Percentiles rank a stretch among this genome's conserved stretches.
phyloP scores from a whole-genome alignment of 2,888 invertebrate species.

The Leuctra nigra region DNA sequence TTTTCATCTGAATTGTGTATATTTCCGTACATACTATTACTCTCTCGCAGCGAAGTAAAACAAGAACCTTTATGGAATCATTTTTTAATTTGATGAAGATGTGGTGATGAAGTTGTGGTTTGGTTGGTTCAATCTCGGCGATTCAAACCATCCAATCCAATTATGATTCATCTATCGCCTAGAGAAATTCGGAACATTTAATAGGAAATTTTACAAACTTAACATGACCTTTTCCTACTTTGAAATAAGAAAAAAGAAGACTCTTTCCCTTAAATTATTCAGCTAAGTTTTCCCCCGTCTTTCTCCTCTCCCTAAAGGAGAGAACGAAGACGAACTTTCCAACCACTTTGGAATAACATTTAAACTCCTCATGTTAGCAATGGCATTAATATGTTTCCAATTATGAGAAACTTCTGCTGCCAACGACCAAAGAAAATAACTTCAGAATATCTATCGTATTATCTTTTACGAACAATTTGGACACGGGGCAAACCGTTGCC shows the following conservation, averaged over 20 bases:
- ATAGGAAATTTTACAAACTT: background rate
- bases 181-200: too few relatives aligned
- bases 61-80: too few relatives aligned
- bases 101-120: too few relatives aligned
- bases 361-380: slow-evolving; percentile 8
- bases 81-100: too few relatives aligned
- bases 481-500: too few relatives aligned
- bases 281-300: slow-evolving; percentile 2
- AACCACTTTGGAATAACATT: slow-evolving; percentile 11
- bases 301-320: background rate
- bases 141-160: too few relatives aligned
- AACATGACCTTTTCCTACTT: background rate
- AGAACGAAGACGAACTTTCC: slow-evolving; percentile 5
- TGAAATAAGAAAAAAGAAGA: background rate
- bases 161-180: too few relatives aligned
- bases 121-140: too few relatives aligned
- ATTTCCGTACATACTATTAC: too few relatives aligned
- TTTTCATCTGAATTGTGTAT: too few relatives aligned
- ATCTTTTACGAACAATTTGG: too few relatives aligned
- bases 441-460: background rate
- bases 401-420: background rate
- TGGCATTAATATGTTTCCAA: slow-evolving; percentile 17
- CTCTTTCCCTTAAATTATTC: slow-evolving; percentile 14
- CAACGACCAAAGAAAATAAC: slow-evolving; percentile 1
- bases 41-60: too few relatives aligned